These are phyloP conservation scores for Xenopus petersii DNA, from an alignment of 2,797 vertebrate genomes.

Conservation along the genomic window DNA sequence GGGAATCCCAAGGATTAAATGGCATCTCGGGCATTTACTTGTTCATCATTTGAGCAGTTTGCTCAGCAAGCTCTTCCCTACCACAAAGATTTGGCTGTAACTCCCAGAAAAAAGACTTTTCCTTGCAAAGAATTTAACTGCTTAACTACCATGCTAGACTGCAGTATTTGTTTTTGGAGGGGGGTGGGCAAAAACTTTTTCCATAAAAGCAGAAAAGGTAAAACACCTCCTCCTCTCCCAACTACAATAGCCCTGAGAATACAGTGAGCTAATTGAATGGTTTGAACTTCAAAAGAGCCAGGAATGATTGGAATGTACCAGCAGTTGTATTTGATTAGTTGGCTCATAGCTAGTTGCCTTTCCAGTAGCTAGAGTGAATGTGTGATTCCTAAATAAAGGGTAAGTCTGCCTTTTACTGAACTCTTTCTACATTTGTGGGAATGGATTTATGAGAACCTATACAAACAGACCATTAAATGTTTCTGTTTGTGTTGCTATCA, in stretches of 20 bases:
- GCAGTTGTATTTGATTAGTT: conserved; percentile 16
- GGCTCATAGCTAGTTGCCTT: conserved; percentile 23
- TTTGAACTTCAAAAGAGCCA: conserved; percentile 27
- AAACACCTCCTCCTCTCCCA: conserved; percentile 3
- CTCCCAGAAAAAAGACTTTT: conserved; percentile 40
- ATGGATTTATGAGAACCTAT: too few relatives aligned
- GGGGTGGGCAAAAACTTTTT: too few relatives aligned
- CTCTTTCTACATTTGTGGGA: too few relatives aligned
- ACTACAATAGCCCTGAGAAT: conserved; percentile 40
- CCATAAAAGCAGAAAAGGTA: too few relatives aligned
- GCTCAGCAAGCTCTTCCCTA: conserved; percentile 24
- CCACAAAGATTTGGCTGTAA: conserved; percentile 58
- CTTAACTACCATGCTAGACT: conserved; percentile 11
- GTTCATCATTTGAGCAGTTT: conserved; percentile 58
- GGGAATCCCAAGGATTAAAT: conserved; percentile 54
- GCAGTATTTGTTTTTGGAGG: neutral
- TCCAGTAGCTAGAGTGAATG: conserved; percentile 12
- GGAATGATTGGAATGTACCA: conserved; percentile 30
- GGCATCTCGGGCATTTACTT: conserved; percentile 61
- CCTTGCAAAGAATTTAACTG: conserved; percentile 23
- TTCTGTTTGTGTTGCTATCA: too few relatives aligned
- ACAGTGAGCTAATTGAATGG: conserved; percentile 43
- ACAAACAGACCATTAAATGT: too few relatives aligned
- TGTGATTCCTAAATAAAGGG: too few relatives aligned
- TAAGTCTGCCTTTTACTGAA: too few relatives aligned